Evolutionary conservation across 2,888 invertebrate species (phyloP).

Genomic region (Trichopria drosophilae): DNA sequence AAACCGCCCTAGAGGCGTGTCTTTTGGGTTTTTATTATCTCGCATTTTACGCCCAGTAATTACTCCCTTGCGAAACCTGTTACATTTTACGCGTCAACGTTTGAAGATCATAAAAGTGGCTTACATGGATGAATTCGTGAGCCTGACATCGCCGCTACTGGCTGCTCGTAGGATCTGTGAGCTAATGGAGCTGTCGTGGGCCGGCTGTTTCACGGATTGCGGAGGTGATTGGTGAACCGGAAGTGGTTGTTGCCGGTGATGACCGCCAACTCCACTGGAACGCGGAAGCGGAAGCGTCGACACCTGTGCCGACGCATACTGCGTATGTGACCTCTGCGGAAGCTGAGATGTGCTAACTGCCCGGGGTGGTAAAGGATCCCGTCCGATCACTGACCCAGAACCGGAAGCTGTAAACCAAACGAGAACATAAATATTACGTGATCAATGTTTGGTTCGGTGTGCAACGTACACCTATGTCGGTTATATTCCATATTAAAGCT

Average conservation of each 20-base stretch:
- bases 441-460: too few relatives aligned
- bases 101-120: too few relatives aligned
- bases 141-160: constrained; percentile 46
- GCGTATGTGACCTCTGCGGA: constrained; percentile 32
- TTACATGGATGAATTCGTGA: constrained; percentile 41
- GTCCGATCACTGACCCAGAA: constrained; percentile 68
- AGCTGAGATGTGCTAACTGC: constrained; percentile 56
- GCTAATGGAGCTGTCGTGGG: constrained; percentile 33
- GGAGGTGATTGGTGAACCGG: constrained; percentile 43
- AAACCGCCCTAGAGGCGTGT: too few relatives aligned
- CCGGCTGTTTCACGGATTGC: constrained; percentile 32
- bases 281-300: constrained; percentile 49
- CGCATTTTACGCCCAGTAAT: too few relatives aligned
- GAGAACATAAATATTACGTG: too few relatives aligned
- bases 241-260: constrained; percentile 38
- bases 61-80: too few relatives aligned
- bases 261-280: constrained; percentile 35
- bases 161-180: constrained; percentile 40
- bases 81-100: too few relatives aligned
- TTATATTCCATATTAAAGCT: too few relatives aligned
- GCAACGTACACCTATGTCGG: too few relatives aligned
- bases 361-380: constrained; percentile 61
- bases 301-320: constrained; percentile 26
- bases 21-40: too few relatives aligned
- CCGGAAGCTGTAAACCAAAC: constrained; percentile 75